Evolutionary conservation across 1,140 invertebrate genomes (phyloP), one percentile per base, ranked within the genome.

Genomic region (Bombus confusus): DNA sequence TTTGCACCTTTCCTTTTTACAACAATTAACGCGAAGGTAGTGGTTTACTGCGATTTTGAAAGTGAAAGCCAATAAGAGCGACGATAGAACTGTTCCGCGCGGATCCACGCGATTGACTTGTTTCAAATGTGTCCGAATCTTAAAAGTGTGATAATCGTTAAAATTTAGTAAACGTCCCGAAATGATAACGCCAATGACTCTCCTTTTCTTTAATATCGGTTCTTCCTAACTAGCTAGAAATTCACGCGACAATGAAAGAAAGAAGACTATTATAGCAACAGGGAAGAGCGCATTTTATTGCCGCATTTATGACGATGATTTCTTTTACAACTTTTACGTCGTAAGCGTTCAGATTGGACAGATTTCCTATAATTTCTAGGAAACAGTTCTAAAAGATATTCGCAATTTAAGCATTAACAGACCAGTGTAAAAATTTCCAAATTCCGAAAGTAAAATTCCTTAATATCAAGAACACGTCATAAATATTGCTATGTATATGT

Each of bases 21-120:
- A 62, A 79, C 4, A 43, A 87, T 74, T 57, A 79, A 87, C 73
- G 76, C 37, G 57, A 78, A 43, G n/a, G 37, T 64, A 10, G 6
- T 28, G 47, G n/a, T 72, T 87, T 59, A n/a, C 37, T 43, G 28
- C 0, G 39, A 78, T 75, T 57, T 87, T 39, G 43, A 66, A 88
- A 85, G 86, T 85, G 82, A 87, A 88, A 88, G 86, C 39, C 34
- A 80, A 76, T 31, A 39, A 72, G 37, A 28, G 62, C 39, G 52
- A 28, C 18, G 31, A 64, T 72, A 66, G 76, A 83, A 69, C 79
- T 57, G 83, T 79, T 82, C 76, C 62, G 28, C 37, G 18, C n/a
- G 15, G 64, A 15, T 77, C 15, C n/a, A 74, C 13, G 5, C 39
- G 41, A 72, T 72, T 3, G 39, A 47, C 31, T 6, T 9, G 3